phyloP scores from a whole-genome alignment of 2,797 vertebrate genomes.

The Lemur catta region DNA sequence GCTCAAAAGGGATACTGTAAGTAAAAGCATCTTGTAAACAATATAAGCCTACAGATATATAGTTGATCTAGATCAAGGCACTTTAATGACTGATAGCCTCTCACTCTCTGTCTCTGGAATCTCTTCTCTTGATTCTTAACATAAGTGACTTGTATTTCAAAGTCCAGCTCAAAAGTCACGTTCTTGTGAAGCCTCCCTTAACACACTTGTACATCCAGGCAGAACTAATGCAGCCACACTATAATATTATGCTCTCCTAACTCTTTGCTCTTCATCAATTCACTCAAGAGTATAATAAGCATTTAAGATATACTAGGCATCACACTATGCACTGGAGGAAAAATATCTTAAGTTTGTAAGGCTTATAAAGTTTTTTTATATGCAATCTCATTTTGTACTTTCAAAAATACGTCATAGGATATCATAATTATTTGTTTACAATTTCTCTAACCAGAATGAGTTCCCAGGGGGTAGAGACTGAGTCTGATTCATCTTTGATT shows the following conservation, averaged over 20 bases:
- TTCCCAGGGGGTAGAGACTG: neutral
- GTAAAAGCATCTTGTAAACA: neutral
- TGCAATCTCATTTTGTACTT: neutral
- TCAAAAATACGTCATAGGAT: neutral
- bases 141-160: neutral
- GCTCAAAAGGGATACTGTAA: neutral
- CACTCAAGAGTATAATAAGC: neutral
- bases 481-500: conserved; percentile 38
- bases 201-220: neutral
- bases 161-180: neutral
- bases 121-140: neutral
- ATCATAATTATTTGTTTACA: conserved; percentile 41
- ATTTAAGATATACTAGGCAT: neutral
- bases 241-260: neutral
- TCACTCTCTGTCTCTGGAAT: neutral
- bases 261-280: neutral
- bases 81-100: neutral
- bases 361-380: neutral
- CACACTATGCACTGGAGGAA: neutral
- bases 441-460: conserved; percentile 42
- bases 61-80: neutral
- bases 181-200: neutral
- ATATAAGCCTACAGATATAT: neutral
- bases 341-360: neutral
- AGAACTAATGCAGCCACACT: neutral